Evolutionary conservation across 2,888 invertebrate species (phyloP), one percentile per base, ranked within the genome.

Genomic region (Scaptomyza polygonia): DNA sequence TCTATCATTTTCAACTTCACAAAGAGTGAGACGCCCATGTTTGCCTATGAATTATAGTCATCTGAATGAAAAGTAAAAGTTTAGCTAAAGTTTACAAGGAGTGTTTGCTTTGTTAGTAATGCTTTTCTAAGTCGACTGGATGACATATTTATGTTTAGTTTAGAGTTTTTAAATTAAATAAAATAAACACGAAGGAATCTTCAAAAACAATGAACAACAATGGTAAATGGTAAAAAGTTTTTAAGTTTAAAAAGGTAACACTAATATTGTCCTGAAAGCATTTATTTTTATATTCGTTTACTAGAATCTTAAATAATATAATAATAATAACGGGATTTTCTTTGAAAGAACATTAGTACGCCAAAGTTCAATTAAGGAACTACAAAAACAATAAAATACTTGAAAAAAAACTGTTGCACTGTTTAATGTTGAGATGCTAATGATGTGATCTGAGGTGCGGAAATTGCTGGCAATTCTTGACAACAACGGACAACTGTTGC

Each of bases 401-500:
- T 52, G 12, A 39, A 47, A 30, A 47, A 16, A 14, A 39, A 16
- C 16, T 16, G 7, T 34, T 27, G 27, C 21, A 29, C 12, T 29
- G 30, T n/a, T 25, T 36, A 47, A 11, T 39, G 51, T 14, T 59
- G 47, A 34, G 44, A 14, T 8, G 11, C 21, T 34, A 21, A n/a
- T n/a, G n/a, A n/a, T 14, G 43, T 25, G 43, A 42, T 25, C 14
- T 44, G 52, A 25, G 56, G 63, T 67, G 63, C 86, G 81, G 87
- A 86, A 82, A 86, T 84, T 62, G 66, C 64, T 65, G 51, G 67
- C 72, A 76, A 86, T 82, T 82, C 85, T 87, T 85, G 85, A 87
- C 82, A 74, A 87, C 82, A 74, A 78, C 73, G 73, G 81, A 79
- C 73, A 76, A 75, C 80, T 72, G 80, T 72, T 76, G 48, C 77